Base-by-base conservation (phyloP, 2,113 vertebrate genomes). In the Apteryx mantelli region DNA sequence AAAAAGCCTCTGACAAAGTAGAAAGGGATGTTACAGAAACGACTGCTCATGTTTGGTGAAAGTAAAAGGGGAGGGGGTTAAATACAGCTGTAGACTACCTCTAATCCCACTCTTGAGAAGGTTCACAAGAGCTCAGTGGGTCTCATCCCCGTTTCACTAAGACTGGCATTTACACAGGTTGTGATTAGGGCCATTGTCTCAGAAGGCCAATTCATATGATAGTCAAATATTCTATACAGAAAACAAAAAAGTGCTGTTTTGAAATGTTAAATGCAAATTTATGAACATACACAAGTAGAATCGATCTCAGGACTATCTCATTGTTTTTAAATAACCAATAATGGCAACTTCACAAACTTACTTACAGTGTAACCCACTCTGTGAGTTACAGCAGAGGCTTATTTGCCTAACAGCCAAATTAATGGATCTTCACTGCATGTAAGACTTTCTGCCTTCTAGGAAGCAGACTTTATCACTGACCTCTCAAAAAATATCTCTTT, bases 191-290 rank as follows among this genome's bases (percentile, higher is more conserved):
- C 36, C 32, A 20, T 50, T 55, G 9, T 42, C 25, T 83, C 34
- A 48, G 52, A n/a, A 80, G 34, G 28, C 58, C 65, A 52, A 64
- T 13, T 42, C 1, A 0, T 24, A 38, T 17, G 6, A 5, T 5
- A 8, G 9, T 32, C 24, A 77, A 80, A 68, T 53, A 38, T 1
- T 17, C 24, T 32, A 4, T 3, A 5, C 14, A 74, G 5, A 21
- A 19, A 44, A 25, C 52, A 44, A 46, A 4, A 52, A 40, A 68
- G 4, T 77, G 53, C 24, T 44, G 30, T 5, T 14, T 25, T 56
- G 53, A 86, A 25, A 24, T 56, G 15, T 17, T 63, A 78, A 65
- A 86, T 44, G 50, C 17, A 66, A 53, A 71, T 42, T 25, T 9
- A 55, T 0, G 0, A 42, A 22, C 61, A 73, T 89, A 65, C 5